phyloP scores from a whole-genome alignment of 1,140 invertebrate genomes.

The Trachymyrmex septentrionalis region DNA sequence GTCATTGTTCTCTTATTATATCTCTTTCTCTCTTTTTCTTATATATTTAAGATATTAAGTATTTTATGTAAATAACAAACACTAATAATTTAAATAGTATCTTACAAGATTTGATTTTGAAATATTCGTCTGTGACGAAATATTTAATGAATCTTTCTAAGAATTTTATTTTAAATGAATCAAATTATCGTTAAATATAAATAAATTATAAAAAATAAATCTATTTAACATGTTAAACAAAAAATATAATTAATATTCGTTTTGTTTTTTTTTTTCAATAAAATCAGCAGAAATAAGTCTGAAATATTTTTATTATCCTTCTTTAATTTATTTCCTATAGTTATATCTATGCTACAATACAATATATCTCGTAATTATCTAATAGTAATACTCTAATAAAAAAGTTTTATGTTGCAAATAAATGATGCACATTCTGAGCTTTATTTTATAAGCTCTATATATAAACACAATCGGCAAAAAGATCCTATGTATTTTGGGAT shows the following conservation, averaged over 20 bases:
- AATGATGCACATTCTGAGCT: background rate
- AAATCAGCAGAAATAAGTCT: background rate
- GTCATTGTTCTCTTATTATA: background rate
- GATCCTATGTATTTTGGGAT: background rate
- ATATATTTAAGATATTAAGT: background rate
- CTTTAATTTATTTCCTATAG: background rate
- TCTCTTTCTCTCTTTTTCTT: background rate
- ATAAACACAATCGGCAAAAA: background rate
- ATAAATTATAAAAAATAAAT: background rate
- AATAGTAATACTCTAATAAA: background rate
- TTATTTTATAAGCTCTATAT: background rate
- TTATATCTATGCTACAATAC: background rate
- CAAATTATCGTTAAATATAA: background rate
- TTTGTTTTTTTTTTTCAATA: background rate
- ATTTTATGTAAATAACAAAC: background rate
- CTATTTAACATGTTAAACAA: background rate
- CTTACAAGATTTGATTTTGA: background rate
- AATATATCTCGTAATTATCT: background rate
- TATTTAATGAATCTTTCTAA: background rate
- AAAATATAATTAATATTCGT: background rate
- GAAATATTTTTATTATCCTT: background rate
- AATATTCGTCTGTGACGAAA: conserved; percentile 1
- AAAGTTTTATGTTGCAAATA: background rate
- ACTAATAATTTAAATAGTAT: background rate
- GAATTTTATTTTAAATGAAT: background rate